A percentile compares a stretch with the other conserved stretches of the same genome.
phyloP scores from a whole-genome alignment of 2,113 vertebrate species.

The Struthidea cinerea region DNA sequence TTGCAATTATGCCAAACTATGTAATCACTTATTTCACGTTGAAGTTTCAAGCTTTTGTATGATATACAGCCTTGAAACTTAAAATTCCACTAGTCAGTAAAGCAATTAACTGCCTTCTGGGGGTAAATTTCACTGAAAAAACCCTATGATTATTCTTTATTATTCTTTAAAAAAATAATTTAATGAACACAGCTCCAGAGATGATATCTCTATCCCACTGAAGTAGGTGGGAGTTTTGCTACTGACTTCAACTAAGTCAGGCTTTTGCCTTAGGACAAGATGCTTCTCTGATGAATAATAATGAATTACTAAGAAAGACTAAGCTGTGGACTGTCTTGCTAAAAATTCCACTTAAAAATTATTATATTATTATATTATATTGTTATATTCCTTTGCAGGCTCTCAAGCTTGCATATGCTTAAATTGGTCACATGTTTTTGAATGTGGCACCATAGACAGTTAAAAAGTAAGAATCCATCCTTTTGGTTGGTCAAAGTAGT shows the following conservation, averaged over 20 bases:
- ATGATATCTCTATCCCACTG: background rate
- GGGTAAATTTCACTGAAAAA: constrained; percentile 18
- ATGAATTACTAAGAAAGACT: background rate
- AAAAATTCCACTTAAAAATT: background rate
- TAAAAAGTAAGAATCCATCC: background rate
- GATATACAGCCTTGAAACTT: constrained; percentile 30
- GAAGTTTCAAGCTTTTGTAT: constrained; percentile 53
- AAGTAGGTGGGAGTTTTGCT: background rate
- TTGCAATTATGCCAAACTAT: constrained; percentile 68
- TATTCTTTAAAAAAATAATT: background rate
- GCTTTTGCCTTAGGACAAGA: constrained; percentile 21
- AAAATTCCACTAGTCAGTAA: constrained; percentile 31
- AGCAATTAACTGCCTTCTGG: constrained; percentile 47
- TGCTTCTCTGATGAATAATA: constrained; percentile 4
- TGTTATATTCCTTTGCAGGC: background rate
- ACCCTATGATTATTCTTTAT: background rate
- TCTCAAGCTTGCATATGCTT: background rate
- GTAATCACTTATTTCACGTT: constrained; percentile 64
- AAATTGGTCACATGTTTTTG: background rate
- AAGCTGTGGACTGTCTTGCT: background rate
- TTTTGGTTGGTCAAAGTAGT: background rate
- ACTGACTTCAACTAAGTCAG: background rate
- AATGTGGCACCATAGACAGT: background rate
- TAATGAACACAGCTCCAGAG: background rate
- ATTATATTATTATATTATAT: background rate